Percentiles rank a stretch among this genome's conserved stretches.
These are phyloP conservation scores for Platichthys flesus DNA, from an alignment of 2,113 vertebrate species.

Conservation along the genomic window DNA sequence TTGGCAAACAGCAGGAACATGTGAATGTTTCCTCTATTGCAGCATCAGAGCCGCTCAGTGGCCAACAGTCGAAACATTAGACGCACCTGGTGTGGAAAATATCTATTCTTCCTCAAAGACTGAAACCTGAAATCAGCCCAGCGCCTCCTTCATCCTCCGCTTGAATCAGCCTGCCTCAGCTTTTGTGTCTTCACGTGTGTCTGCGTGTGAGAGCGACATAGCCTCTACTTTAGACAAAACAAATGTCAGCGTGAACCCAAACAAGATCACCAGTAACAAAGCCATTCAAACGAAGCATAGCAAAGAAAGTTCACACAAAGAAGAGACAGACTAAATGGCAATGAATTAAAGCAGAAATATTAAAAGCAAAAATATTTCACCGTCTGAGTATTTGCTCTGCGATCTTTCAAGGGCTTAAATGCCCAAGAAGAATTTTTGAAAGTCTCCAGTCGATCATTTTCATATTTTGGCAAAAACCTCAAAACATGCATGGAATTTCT, in stretches of 20 bases:
- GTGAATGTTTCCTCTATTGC: not conserved
- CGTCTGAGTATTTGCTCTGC: constrained; percentile 7
- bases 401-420: not conserved
- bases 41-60: not conserved
- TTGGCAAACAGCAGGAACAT: not conserved
- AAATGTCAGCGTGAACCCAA: constrained; percentile 56
- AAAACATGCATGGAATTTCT: not conserved
- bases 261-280: constrained; percentile 45
- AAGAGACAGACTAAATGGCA: not conserved
- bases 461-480: not conserved
- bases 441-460: not conserved
- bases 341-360: not conserved
- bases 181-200: constrained; percentile 21
- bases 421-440: not conserved
- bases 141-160: constrained; percentile 29
- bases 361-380: constrained; percentile 3
- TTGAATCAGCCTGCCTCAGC: constrained; percentile 53
- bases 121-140: constrained; percentile 9
- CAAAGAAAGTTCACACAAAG: not conserved
- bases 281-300: constrained; percentile 13
- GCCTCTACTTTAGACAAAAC: constrained; percentile 65
- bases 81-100: constrained; percentile 40
- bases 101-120: constrained; percentile 27
- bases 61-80: constrained; percentile 1
- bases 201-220: constrained; percentile 31